Conservation (phyloP, 2,113 vertebrate genomes). For the Pipa parva region DNA sequence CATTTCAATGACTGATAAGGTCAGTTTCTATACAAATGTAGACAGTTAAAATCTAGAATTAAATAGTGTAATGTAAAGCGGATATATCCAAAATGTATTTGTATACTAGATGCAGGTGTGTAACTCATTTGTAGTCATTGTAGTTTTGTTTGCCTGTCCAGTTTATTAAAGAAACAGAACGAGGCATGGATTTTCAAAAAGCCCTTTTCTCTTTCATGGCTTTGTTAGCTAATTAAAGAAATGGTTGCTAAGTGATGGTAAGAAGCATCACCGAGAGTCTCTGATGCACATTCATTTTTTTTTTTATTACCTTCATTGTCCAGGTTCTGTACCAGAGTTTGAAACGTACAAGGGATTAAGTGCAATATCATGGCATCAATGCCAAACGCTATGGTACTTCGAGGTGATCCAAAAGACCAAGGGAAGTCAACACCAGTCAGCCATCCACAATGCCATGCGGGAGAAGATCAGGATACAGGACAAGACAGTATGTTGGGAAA, state of each 20-base stretch:
- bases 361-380: constrained; percentile 56
- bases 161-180: constrained; percentile 27
- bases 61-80: no score
- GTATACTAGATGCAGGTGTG: no score
- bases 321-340: constrained; percentile 48
- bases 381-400: constrained; percentile 38
- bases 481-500: constrained; percentile 66
- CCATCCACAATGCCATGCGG: constrained; percentile 40
- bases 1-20: no score
- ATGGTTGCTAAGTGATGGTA: constrained; percentile 67
- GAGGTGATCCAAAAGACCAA: neutral
- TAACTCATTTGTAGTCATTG: neutral
- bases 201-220: constrained; percentile 47
- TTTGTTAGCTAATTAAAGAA: constrained; percentile 63
- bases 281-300: constrained; percentile 53
- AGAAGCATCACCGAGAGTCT: constrained; percentile 46
- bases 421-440: neutral
- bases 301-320: constrained; percentile 43
- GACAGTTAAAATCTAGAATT: no score
- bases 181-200: constrained; percentile 37
- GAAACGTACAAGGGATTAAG: neutral
- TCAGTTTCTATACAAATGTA: no score
- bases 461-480: constrained; percentile 39
- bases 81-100: no score
- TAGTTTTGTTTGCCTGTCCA: constrained; percentile 16